phyloP scores from a whole-genome alignment of 2,797 vertebrate genomes.

The Mormyrus hasselquistii region DNA sequence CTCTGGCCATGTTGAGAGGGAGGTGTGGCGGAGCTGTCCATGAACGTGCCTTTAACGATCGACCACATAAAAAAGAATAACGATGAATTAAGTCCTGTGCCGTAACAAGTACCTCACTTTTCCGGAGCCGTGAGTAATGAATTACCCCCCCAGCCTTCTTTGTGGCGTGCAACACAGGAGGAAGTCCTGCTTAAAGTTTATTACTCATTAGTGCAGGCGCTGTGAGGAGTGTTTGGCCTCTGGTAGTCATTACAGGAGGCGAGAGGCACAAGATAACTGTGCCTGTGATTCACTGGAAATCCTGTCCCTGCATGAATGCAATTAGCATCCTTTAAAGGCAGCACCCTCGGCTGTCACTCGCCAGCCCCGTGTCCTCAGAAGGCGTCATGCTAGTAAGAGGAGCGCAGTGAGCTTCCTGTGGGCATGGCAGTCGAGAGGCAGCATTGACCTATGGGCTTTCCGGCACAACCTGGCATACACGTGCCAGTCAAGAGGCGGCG shows the following conservation, averaged over 20 bases:
- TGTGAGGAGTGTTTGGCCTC: conserved; percentile 30
- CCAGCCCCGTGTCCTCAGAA: conserved; percentile 28
- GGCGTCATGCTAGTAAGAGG: conserved; percentile 29
- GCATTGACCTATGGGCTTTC: not conserved
- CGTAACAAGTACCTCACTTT: conserved; percentile 25
- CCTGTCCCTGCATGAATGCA: conserved; percentile 29
- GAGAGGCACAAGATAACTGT: conserved; percentile 39
- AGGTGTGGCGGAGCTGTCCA: not conserved
- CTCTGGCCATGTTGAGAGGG: conserved; percentile 27
- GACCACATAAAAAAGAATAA: not conserved
- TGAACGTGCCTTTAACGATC: not conserved
- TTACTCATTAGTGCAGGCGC: conserved; percentile 43
- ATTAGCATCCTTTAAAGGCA: conserved; percentile 42
- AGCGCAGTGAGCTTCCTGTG: conserved; percentile 5
- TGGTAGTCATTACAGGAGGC: conserved; percentile 38
- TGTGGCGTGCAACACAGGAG: conserved; percentile 25
- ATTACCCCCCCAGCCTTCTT: conserved; percentile 7
- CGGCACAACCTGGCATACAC: too few relatives aligned
- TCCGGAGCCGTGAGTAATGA: conserved; percentile 14
- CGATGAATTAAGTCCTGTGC: not conserved
- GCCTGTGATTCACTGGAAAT: conserved; percentile 39
- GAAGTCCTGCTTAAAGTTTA: conserved; percentile 38
- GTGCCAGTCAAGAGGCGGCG: not conserved
- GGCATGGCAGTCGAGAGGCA: not conserved
- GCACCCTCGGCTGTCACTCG: conserved; percentile 21